Evolutionary conservation across 2,113 vertebrate species (phyloP), one percentile per base, ranked within the genome.

Genomic region (Pelodiscus sinensis): DNA sequence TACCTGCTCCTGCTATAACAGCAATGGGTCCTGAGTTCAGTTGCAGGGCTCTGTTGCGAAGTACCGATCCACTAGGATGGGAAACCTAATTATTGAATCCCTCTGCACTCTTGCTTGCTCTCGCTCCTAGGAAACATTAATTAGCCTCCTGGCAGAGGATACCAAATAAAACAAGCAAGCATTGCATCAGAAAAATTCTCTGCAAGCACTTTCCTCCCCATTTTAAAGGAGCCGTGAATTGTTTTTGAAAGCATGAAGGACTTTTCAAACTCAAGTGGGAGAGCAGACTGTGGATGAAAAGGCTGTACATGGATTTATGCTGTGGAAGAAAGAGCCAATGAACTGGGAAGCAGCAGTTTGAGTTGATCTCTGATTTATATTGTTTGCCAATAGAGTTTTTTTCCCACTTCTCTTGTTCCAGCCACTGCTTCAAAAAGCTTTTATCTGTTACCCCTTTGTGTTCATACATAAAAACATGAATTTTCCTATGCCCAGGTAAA

Each of bases 111-210:
- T 27, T 27, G 2, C 57, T 10, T 56, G 0, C 12, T 73, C 68
- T 5, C 51, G 27, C 65, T 50, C 1, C 0, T 0, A 5, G 7
- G 81, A 1, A 1, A 24, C 0, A 0, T 82, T 88, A 16, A 35
- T 71, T 95, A 95, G 91, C 92, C 86, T 92, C 93, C 89, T 91
- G 60, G 82, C 18, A 79, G 92, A 55, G 18, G 85, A 62, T 81
- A 52, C 31, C 1, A 0, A 38, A 55, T 16, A 24, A 25, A 35
- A 82, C 2, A 11, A 65, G 14, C 22, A 22, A 85, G 38, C 31
- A 51, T 29, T 2, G 0, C 55, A 10, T 6, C 55, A 19, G 38
- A 31, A 27, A 38, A 58, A 44, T n/a, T 52, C 15, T 51, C 1
- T 0, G 10, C 2, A 1, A 87, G 9, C 9, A 19, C 51, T 3